Conservation (phyloP, 1,140 invertebrate species). For the Bombus cullumanus region DNA sequence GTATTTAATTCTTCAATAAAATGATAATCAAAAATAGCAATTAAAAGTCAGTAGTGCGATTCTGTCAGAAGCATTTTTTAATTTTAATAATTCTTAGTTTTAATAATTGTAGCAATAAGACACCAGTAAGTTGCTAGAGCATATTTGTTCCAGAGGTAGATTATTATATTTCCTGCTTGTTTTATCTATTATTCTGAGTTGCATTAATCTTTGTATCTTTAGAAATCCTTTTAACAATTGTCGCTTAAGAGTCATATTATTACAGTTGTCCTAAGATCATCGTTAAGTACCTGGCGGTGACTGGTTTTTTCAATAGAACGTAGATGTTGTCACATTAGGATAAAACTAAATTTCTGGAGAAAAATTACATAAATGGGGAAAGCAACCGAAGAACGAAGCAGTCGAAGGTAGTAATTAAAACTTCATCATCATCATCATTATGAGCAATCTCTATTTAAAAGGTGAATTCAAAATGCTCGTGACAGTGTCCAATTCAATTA, state of each 20-base stretch:
- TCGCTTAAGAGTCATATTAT: not conserved
- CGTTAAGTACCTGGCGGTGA: too few species aligned
- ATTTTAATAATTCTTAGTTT: not conserved
- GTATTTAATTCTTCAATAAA: not conserved
- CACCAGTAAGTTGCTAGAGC: not conserved
- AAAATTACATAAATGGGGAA: not conserved
- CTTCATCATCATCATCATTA: conserved; percentile 1
- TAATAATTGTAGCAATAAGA: not conserved
- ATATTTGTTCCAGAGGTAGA: not conserved
- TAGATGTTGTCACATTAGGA: not conserved
- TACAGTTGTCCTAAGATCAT: not conserved
- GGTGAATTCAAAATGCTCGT: not conserved
- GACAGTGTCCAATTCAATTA: not conserved
- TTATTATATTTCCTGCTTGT: too few species aligned
- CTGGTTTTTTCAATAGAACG: too few species aligned
- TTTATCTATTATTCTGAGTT: not conserved
- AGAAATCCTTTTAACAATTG: not conserved
- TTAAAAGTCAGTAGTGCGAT: not conserved
- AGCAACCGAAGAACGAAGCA: not conserved
- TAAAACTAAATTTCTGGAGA: not conserved
- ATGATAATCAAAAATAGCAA: too few species aligned
- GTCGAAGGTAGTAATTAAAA: not conserved
- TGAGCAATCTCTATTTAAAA: not conserved
- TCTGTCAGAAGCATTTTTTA: not conserved
- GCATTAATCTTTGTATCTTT: not conserved